Conservation (phyloP, 2,888 invertebrate species). For the Lasioglossum lativentre region DNA sequence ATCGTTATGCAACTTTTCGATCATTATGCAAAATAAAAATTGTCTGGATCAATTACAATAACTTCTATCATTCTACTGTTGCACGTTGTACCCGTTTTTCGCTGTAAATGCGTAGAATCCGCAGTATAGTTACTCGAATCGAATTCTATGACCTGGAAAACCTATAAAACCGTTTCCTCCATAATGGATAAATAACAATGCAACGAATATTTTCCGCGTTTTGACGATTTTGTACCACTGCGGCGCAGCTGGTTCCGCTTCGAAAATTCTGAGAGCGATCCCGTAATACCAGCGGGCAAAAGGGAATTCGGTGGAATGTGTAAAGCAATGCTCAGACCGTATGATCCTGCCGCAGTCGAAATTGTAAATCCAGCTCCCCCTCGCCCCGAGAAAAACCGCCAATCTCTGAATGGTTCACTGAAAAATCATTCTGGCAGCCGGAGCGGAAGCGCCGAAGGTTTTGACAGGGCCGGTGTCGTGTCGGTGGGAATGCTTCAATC, state of each 20-base stretch:
- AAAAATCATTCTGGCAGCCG: background rate
- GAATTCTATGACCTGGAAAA: background rate
- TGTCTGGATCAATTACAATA: too few species aligned
- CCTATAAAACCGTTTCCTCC: background rate
- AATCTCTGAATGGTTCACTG: background rate
- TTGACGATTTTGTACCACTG: background rate
- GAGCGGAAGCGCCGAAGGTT: background rate
- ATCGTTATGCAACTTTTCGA: too few species aligned
- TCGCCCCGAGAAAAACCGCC: background rate
- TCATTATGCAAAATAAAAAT: too few species aligned
- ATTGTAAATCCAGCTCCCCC: background rate
- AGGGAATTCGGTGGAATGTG: background rate
- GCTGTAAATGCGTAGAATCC: background rate
- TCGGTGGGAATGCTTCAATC: conserved; percentile 3
- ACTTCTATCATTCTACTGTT: background rate
- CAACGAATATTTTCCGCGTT: background rate
- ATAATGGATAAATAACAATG: background rate
- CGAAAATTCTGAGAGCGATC: background rate
- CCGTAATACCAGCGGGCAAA: background rate
- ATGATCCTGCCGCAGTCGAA: background rate
- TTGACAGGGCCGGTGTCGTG: background rate
- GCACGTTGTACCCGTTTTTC: background rate
- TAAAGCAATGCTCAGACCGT: background rate
- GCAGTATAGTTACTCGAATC: background rate
- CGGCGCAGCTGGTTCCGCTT: background rate